These are phyloP conservation scores for Plectus sambesii DNA, from an alignment of 1,140 invertebrate species.

Conservation along the genomic window DNA sequence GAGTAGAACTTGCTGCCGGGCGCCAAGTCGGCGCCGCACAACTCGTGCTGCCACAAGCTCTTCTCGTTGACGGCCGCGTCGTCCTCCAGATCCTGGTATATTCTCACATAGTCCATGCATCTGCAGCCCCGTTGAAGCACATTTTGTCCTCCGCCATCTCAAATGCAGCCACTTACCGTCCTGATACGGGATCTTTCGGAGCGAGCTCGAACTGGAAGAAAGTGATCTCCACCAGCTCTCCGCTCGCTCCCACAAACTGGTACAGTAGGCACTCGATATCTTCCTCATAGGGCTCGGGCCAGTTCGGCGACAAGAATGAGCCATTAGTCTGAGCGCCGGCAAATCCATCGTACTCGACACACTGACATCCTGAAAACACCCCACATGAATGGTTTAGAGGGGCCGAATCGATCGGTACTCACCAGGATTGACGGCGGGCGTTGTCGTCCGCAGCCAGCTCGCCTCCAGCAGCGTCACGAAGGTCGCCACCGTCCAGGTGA, in stretches of 20 bases:
- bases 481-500: too few relatives aligned
- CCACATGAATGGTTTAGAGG: too few relatives aligned
- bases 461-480: too few relatives aligned
- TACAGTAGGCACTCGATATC: background rate
- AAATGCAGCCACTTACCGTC: background rate
- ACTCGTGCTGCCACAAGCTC: background rate
- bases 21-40: background rate
- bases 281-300: background rate
- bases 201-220: background rate
- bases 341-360: background rate
- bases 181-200: background rate
- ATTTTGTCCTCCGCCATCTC: background rate
- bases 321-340: background rate
- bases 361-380: background rate
- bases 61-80: background rate
- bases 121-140: background rate
- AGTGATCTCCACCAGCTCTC: background rate
- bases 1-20: background rate
- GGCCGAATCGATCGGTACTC: too few relatives aligned
- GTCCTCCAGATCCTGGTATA: background rate
- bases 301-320: background rate
- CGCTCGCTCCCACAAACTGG: background rate
- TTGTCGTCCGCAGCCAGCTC: too few relatives aligned
- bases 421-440: too few relatives aligned
- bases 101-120: background rate